Evolutionary conservation across 2,113 vertebrate species (phyloP), one percentile per base, ranked within the genome.

Genomic region (Oncorhynchus kisutch): DNA sequence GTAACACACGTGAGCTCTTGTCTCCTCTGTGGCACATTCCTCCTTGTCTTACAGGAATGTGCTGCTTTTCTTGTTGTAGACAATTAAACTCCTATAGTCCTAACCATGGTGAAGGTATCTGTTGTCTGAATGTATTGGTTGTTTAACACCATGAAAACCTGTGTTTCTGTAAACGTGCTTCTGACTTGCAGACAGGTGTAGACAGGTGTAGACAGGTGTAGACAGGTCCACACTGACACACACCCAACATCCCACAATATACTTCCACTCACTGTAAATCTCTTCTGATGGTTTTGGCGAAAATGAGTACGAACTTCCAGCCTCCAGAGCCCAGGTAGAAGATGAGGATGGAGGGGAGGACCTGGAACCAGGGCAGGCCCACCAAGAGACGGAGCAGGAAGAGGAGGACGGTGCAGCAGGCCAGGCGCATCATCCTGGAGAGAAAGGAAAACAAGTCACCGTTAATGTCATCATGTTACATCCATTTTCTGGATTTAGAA

Each of bases 291-390:
- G 98, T 99, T 91, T 94, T 99, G 87, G 92, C 69, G 69, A 97
- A 92, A 74, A 99, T 68, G 24, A 92, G 85, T 39, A 96, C 68
- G 70, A 95, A 99, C 4, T 85, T 93, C 96, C 96, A 98, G 91
- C 97, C 97, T 0, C 97, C 95, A 0, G 95, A 95, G 29, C 93
- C 96, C 86, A 99, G 88, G 91, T 96, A 99, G 85, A 98, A 94
- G 72, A 97, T 91, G 22, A 95, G 78, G 78, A 96, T 79, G 48
- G 94, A 94, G 0, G 95, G 94, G 22, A 95, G 76, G 68, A 96
- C 93, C 82, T 97, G 97, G 64, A 81, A 86, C 98, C 97, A 99
- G 12, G 97, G 92, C 72, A 99, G 80, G 60, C 91, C 94, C 82
- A 94, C 79, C 82, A 94, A 89, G 83, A 96, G 82, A 85, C 92